phyloP scores from a whole-genome alignment of 2,113 vertebrate genomes.

The Andinoacara biseriatus region DNA sequence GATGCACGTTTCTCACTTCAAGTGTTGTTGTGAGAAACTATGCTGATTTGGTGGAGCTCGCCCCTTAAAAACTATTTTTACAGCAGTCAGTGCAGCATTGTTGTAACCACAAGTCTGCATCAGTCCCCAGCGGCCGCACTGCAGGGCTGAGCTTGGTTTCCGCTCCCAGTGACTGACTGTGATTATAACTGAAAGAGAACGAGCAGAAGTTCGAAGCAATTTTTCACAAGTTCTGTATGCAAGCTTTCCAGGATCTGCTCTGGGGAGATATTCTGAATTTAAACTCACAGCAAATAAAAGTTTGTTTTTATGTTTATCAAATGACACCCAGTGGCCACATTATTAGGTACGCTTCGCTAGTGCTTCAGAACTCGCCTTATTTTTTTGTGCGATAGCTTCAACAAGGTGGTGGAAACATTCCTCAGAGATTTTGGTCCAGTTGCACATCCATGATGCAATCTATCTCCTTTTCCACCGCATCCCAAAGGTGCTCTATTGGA shows the following conservation, averaged over 20 bases:
- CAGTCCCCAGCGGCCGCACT: conserved; percentile 60
- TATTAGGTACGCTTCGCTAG: neutral
- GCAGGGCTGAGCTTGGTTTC: conserved; percentile 56
- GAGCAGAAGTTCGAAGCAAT: conserved; percentile 64
- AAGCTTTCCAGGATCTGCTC: conserved; percentile 39
- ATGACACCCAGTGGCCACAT: neutral
- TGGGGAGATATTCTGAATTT: conserved; percentile 31
- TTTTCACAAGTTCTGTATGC: conserved; percentile 51
- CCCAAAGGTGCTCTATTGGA: too few species aligned
- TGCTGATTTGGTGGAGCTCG: conserved; percentile 45
- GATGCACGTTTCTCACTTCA: neutral
- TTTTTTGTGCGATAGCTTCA: too few species aligned
- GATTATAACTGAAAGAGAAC: conserved; percentile 71
- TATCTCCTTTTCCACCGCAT: too few species aligned
- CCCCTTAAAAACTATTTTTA: conserved; percentile 70
- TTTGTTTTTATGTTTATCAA: neutral
- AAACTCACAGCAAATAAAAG: conserved; percentile 9
- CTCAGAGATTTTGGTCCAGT: too few species aligned
- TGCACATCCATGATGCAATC: too few species aligned
- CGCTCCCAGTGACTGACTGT: conserved; percentile 69
- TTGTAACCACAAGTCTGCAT: conserved; percentile 76
- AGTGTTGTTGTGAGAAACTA: conserved; percentile 60
- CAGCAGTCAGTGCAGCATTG: conserved; percentile 66
- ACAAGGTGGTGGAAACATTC: too few species aligned
- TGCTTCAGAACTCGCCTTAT: too few species aligned